These are phyloP conservation scores for Aphelenchoides avenae DNA, from an alignment of 1,140 invertebrate genomes.

Conservation along the genomic window DNA sequence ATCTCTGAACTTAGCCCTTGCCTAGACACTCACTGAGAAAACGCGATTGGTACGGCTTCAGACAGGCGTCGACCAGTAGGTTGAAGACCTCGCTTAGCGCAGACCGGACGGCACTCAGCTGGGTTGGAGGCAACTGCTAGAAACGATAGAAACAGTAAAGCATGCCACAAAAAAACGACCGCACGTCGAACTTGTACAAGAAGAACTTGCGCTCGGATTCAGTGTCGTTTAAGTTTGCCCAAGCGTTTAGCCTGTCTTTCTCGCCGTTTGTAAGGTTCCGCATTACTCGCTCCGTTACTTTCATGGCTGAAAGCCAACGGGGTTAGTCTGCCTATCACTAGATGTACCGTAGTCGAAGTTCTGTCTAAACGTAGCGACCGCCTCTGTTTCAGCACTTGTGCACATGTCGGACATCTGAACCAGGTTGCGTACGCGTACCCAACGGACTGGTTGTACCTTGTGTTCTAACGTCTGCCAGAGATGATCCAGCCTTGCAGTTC, in stretches of 20 bases:
- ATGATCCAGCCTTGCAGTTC: slow-evolving; percentile 18
- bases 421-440: neutral
- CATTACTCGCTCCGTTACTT: slow-evolving; percentile 21
- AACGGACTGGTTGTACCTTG: slow-evolving; percentile 6
- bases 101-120: neutral
- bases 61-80: slow-evolving; percentile 2
- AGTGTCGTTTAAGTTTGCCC: slow-evolving; percentile 27
- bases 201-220: slow-evolving; percentile 32
- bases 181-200: slow-evolving; percentile 23
- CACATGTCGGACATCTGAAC: slow-evolving; percentile 23
- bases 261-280: slow-evolving; percentile 24
- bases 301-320: slow-evolving; percentile 11
- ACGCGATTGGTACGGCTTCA: slow-evolving; percentile 1
- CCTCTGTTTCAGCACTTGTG: slow-evolving; percentile 18
- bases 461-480: slow-evolving; percentile 18
- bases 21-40: slow-evolving; percentile 1
- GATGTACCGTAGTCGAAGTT: neutral
- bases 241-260: slow-evolving; percentile 25
- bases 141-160: neutral
- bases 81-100: slow-evolving; percentile 5
- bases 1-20: neutral
- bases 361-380: slow-evolving; percentile 15
- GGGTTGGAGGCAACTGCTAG: neutral
- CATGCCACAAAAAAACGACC: neutral
- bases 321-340: no score